Evolutionary conservation across 2,113 vertebrate genomes (phyloP), one percentile per base, ranked within the genome.

Genomic region (Rhabdomys dilectus): DNA sequence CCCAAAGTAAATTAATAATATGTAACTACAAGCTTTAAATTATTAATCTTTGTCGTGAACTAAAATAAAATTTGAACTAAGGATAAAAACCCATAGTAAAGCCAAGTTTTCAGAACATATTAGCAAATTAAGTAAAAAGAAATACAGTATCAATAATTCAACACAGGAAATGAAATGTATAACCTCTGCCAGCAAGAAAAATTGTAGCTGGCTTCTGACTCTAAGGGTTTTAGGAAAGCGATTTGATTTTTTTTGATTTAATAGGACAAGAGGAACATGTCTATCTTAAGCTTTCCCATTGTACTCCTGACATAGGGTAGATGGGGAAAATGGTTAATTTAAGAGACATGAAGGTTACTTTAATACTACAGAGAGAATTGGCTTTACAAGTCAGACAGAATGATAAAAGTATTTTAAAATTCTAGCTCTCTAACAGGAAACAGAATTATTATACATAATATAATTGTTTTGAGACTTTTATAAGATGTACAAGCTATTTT

Each of bases 81-180:
- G 24, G 10, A 94, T 85, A 68, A 95, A 93, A 97, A 86, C 77
- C 42, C 82, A 92, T 24, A 51, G 26, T 92, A 68, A 96, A 97
- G 39, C 39, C 53, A 81, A 42, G 53, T 95, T 97, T 98, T 96
- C 56, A 94, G 51, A 76, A 95, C 93, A 36, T 88, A 87, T 66
- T 84, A 73, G 77, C 91, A 85, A 48, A 68, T 96, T 95, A 93
- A 96, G 97, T 89, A 5, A 93, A 97, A 95, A 76, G 95, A 94
- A 97, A 81, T 45, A 15, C 9, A 75, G 64, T 81, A 97, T 98
- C 91, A 98, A 97, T 97, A 98, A 98, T 98, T 98, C 66, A 98
- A 91, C 26, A 60, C 66, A 34, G 13, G 21, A 96, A 77, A 97
- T 91, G 96, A 89, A 77, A 90, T 39, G 31, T 29, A 39, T 0